A percentile compares a stretch with the other conserved stretches of the same genome.
Conservation (phyloP, 2,888 invertebrate species). For the Calephelis perditalis region DNA sequence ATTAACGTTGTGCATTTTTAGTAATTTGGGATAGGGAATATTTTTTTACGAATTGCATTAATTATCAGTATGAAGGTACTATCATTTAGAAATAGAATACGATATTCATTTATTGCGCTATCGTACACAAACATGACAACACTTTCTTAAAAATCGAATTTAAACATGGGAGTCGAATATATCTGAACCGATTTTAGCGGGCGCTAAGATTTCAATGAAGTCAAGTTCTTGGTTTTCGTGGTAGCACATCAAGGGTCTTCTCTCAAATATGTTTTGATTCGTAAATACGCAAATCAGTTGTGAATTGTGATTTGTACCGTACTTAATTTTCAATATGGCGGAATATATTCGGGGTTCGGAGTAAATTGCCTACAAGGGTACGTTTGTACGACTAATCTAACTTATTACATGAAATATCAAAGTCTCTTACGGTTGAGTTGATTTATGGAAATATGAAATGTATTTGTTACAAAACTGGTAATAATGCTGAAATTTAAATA, state of each 20-base stretch:
- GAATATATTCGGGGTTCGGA: constrained; percentile 25
- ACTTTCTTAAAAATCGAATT: no score
- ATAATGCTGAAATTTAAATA: constrained; percentile 6
- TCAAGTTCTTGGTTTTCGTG: constrained; percentile 24
- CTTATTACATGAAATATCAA: constrained; percentile 7
- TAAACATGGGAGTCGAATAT: no score
- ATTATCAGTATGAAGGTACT: no score
- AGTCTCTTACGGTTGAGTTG: constrained; percentile 7
- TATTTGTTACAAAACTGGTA: neutral
- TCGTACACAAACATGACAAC: no score
- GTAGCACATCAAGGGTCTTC: constrained; percentile 31
- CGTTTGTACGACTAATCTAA: constrained; percentile 8
- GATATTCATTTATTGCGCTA: no score
- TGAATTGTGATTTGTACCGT: constrained; percentile 32
- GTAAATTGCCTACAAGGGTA: constrained; percentile 17
- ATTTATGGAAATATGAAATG: constrained; percentile 1
- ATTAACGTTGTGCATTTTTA: no score
- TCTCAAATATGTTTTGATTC: constrained; percentile 44
- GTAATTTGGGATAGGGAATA: no score
- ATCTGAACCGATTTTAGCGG: no score
- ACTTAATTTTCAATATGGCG: constrained; percentile 31
- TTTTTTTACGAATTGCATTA: no score
- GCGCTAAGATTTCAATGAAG: constrained; percentile 16
- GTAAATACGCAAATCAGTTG: constrained; percentile 43
- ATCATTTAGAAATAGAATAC: no score